Evolutionary conservation across 2,113 vertebrate species (phyloP), one percentile per base, ranked within the genome.

Genomic region (Perognathus longimembris): DNA sequence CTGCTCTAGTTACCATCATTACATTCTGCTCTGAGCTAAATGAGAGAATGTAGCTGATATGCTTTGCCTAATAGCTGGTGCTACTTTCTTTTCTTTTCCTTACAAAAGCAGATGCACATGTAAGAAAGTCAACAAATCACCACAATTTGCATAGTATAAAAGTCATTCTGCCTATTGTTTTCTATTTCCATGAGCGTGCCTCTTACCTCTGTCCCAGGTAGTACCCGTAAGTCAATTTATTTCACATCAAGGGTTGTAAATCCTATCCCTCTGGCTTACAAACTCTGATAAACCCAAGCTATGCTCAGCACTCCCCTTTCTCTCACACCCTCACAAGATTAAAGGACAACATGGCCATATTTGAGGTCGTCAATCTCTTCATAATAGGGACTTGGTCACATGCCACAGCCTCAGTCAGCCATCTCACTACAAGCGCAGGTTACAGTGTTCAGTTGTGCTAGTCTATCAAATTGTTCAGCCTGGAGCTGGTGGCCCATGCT

Each of bases 21-120:
- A 73, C 61, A 87, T 40, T 90, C 54, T 90, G 67, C 42, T 76
- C 22, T 67, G 76, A 90, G 34, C 40, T 38, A 88, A 71, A 80
- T 61, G 32, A 92, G 89, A 75, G 11, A 90, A 40, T 74, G 1
- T 11, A 67, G 45, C 26, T 81, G 30, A 70, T 85, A 12, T 69
- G 71, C 30, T 54, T 18, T 70, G 66, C 32, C 57, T 32, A 77
- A 30, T 75, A 76, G 54, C 28, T 61, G 42, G 24, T 81, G 73
- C 18, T 89, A 24, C 15, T 40, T 73, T 75, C 20, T 10, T 75
- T 91, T 54, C 24, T 57, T 69, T 83, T 79, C 36, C 59, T 77
- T 82, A 91, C 30, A 70, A 93, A 93, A 74, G 63, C 54, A 88
- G 50, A 42, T 59, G 20, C 59, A 5, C 32, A 71, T 28, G 18